A percentile compares a stretch with the other conserved stretches of the same genome.
phyloP scores from a whole-genome alignment of 1,140 invertebrate species.

The Lepidostoma basale region DNA sequence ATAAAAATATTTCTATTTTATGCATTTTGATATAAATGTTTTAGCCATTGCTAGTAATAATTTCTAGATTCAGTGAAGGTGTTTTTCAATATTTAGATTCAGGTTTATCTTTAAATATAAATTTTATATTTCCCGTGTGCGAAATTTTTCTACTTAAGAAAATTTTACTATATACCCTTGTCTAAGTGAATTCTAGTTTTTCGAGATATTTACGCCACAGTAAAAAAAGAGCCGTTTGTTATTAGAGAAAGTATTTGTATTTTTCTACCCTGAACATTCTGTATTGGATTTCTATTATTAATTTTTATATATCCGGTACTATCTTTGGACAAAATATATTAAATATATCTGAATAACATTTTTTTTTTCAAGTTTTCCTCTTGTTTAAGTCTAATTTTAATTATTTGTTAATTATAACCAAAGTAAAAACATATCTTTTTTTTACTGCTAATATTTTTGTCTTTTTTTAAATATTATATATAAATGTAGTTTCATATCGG shows the following conservation, averaged over 20 bases:
- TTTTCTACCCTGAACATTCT: constrained; percentile 24
- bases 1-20: too few species aligned
- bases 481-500: not conserved
- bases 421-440: not conserved
- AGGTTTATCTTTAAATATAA: too few species aligned
- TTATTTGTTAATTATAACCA: not conserved
- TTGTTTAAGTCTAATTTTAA: not conserved
- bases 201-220: constrained; percentile 15
- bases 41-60: too few species aligned
- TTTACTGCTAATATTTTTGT: not conserved
- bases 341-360: too few species aligned
- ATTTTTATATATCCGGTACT: too few species aligned
- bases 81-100: too few species aligned
- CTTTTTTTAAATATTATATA: not conserved
- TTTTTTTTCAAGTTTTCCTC: too few species aligned
- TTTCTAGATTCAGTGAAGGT: too few species aligned
- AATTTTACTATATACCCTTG: constrained; percentile 16
- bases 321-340: too few species aligned
- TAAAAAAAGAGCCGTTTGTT: not conserved
- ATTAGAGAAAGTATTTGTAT: constrained; percentile 16
- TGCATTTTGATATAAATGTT: too few species aligned
- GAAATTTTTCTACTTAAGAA: not conserved
- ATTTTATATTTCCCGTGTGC: not conserved
- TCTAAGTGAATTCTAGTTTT: constrained; percentile 29
- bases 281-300: constrained; percentile 1